phyloP scores from a whole-genome alignment of 1,140 invertebrate species.

The Lasioglossum albipes region DNA sequence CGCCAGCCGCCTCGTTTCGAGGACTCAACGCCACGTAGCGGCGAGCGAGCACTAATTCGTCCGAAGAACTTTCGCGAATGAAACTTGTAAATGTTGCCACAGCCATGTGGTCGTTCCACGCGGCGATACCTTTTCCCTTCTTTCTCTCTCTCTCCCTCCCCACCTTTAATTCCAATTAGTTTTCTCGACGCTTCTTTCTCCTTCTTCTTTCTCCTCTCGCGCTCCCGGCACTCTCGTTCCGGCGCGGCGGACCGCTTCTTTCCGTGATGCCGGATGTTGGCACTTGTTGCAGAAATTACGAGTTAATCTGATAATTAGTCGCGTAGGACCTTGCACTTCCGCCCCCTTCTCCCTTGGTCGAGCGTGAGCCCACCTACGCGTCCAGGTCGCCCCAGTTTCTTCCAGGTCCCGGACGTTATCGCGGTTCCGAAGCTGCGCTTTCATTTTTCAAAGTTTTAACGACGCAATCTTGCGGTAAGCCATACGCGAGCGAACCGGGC shows the following conservation, averaged over 20 bases:
- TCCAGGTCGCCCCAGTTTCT: background rate
- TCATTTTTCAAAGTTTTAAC: conserved; percentile 56
- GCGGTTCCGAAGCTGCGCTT: background rate
- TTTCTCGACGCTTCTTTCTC: background rate
- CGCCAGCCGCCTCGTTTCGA: too few species aligned
- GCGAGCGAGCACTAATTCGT: conserved; percentile 20
- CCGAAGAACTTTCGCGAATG: conserved; percentile 12
- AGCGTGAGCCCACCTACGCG: background rate
- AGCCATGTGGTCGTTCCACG: background rate
- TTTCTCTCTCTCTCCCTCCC: background rate
- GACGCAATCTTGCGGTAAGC: conserved; percentile 39
- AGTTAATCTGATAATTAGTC: conserved; percentile 47
- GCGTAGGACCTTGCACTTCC: conserved; percentile 33
- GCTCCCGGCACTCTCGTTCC: background rate
- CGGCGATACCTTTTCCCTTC: background rate
- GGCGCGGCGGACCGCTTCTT: background rate
- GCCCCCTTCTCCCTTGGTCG: background rate
- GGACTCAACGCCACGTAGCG: conserved; percentile 12
- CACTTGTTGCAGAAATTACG: conserved; percentile 53
- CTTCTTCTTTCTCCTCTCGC: background rate
- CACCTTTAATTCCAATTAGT: background rate
- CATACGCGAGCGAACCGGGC: background rate
- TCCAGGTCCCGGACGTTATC: background rate
- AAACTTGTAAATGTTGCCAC: background rate
- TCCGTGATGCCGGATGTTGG: conserved; percentile 44